phyloP scores from a whole-genome alignment of 2,113 vertebrate genomes.

The Eurystomus gularis region DNA sequence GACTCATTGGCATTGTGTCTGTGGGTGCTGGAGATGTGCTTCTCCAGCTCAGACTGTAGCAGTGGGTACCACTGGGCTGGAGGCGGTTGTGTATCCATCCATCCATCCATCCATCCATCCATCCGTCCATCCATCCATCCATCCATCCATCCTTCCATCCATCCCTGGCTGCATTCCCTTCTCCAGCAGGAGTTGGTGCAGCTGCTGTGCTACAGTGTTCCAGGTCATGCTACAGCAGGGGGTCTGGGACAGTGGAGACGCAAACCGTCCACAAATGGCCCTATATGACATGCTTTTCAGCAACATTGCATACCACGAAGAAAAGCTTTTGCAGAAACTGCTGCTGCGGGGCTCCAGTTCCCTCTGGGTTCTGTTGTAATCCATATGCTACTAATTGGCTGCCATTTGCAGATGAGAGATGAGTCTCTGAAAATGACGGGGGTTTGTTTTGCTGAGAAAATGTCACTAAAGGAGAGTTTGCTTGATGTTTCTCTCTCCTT shows the following conservation, averaged over 20 bases:
- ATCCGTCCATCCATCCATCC: background rate
- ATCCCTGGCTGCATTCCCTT: accelerated
- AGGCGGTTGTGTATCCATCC: background rate
- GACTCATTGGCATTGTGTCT: accelerated
- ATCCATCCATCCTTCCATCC: background rate
- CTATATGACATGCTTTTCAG: background rate
- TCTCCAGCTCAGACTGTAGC: background rate
- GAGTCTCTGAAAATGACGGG: background rate
- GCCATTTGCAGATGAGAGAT: background rate
- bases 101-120: background rate
- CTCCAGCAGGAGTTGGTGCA: background rate
- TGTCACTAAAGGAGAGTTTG: background rate
- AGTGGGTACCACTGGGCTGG: background rate
- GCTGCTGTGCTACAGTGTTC: background rate
- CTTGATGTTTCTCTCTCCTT: background rate
- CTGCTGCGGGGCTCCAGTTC: background rate
- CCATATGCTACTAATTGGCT: background rate
- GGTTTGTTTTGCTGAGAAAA: background rate
- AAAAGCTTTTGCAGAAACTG: background rate
- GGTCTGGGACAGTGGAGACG: background rate
- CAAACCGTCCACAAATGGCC: background rate
- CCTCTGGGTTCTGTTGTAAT: background rate
- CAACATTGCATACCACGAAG: background rate
- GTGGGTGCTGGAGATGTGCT: accelerated
- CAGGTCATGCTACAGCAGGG: accelerated